These are phyloP conservation scores for Bradypodion pumilum DNA, from an alignment of 2,797 vertebrate genomes.

Conservation along the genomic window DNA sequence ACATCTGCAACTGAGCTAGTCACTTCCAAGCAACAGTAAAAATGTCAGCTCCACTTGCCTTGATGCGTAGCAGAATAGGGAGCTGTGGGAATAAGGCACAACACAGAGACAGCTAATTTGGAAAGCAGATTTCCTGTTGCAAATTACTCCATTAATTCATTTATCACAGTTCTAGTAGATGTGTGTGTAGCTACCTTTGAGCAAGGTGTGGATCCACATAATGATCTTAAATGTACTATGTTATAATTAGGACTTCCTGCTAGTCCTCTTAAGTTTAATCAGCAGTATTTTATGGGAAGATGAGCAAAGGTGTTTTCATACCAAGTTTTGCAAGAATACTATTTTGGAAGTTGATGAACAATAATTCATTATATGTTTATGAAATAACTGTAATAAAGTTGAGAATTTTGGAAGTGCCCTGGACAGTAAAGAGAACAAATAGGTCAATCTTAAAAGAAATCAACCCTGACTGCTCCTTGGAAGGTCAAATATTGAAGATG, in stretches of 20 bases:
- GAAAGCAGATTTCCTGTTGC: not conserved
- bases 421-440: too few relatives aligned
- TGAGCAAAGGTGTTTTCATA: not conserved
- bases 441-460: too few relatives aligned
- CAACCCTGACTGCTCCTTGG: too few relatives aligned
- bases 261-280: not conserved
- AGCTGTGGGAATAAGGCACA: not conserved
- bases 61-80: not conserved
- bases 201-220: not conserved
- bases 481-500: too few relatives aligned
- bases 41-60: not conserved
- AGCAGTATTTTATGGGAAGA: constrained; percentile 13
- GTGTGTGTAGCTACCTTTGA: not conserved
- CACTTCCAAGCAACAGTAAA: not conserved
- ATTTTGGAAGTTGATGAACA: not conserved
- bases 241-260: not conserved
- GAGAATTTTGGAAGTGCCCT: too few relatives aligned
- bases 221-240: not conserved
- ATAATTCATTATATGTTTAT: not conserved
- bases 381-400: not conserved
- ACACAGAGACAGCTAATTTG: not conserved
- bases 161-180: not conserved
- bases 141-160: not conserved
- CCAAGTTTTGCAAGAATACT: not conserved
- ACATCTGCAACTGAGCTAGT: not conserved